A percentile compares a stretch with the other conserved stretches of the same genome.
These are phyloP conservation scores for Ophion obscuratus DNA, from an alignment of 2,888 invertebrate genomes.

Conservation along the genomic window DNA sequence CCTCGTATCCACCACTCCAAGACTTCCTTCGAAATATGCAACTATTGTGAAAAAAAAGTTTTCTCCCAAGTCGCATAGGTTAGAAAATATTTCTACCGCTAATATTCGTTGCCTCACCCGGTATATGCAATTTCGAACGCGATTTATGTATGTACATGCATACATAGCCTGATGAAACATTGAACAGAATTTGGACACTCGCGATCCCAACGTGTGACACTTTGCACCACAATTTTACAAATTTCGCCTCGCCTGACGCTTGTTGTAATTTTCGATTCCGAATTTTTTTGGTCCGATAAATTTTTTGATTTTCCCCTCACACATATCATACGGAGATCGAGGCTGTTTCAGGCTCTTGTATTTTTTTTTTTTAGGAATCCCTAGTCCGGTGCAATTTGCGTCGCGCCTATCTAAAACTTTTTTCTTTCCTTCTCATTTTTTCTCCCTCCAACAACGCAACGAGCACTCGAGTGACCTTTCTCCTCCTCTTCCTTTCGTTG, in stretches of 20 bases:
- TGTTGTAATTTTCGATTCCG: background rate
- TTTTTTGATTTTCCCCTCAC: slow-evolving; percentile 10
- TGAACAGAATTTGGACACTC: slow-evolving; percentile 64
- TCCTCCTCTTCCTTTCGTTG: background rate
- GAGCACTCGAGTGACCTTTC: slow-evolving; percentile 8
- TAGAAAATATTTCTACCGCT: no score
- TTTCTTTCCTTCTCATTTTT: slow-evolving; percentile 25
- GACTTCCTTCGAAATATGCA: no score
- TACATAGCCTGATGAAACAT: slow-evolving; percentile 39
- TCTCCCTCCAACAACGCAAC: background rate
- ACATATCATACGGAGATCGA: background rate
- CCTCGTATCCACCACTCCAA: no score
- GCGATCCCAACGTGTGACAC: slow-evolving; percentile 53
- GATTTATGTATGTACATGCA: background rate
- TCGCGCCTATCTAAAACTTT: background rate
- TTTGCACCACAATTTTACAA: slow-evolving; percentile 37
- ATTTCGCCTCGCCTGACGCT: slow-evolving; percentile 16
- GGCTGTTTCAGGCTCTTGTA: background rate
- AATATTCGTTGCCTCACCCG: no score
- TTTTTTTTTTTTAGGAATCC: slow-evolving; percentile 2
- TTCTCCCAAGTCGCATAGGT: no score
- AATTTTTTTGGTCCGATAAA: slow-evolving; percentile 44
- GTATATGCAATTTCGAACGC: background rate
- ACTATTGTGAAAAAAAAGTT: no score
- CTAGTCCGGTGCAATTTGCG: slow-evolving; percentile 36